These are phyloP conservation scores for Drosophila rellima DNA, from an alignment of 2,888 invertebrate genomes.

Conservation along the genomic window DNA sequence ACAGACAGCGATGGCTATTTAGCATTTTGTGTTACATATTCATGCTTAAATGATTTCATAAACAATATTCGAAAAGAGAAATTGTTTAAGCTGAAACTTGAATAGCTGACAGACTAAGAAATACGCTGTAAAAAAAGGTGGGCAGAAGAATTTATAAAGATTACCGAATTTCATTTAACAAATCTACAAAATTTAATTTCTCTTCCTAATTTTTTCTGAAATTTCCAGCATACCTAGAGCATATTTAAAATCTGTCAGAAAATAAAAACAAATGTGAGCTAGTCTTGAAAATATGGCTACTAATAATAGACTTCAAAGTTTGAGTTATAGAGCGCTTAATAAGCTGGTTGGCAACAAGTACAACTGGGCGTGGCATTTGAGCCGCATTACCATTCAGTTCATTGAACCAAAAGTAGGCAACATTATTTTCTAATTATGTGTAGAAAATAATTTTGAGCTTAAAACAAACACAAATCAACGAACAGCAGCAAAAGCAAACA, in stretches of 20 bases:
- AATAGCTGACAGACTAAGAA: constrained; percentile 4
- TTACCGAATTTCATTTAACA: neutral
- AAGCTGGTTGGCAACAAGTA: constrained; percentile 26
- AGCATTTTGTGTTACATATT: constrained; percentile 44
- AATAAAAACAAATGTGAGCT: neutral
- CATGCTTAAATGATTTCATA: constrained; percentile 21
- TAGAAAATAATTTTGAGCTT: constrained; percentile 65
- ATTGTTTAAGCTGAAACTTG: constrained; percentile 18
- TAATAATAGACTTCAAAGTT: constrained; percentile 1
- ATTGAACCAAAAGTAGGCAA: constrained; percentile 81
- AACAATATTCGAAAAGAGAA: constrained; percentile 45
- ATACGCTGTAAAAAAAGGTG: neutral
- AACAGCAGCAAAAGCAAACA: constrained; percentile 33
- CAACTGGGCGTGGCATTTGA: constrained; percentile 51
- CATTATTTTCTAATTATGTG: constrained; percentile 74
- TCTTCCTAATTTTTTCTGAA: too few species aligned
- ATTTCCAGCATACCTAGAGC: neutral
- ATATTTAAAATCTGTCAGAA: neutral
- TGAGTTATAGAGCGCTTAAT: constrained; percentile 17
- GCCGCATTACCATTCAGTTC: constrained; percentile 59
- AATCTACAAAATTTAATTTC: too few species aligned
- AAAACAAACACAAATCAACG: constrained; percentile 62
- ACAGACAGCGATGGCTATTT: constrained; percentile 22
- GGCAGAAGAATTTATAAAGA: neutral
- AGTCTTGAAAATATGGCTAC: neutral